Evolutionary conservation across 2,888 invertebrate species (phyloP), one percentile per base, ranked within the genome.

Genomic region (Netelia inedita): DNA sequence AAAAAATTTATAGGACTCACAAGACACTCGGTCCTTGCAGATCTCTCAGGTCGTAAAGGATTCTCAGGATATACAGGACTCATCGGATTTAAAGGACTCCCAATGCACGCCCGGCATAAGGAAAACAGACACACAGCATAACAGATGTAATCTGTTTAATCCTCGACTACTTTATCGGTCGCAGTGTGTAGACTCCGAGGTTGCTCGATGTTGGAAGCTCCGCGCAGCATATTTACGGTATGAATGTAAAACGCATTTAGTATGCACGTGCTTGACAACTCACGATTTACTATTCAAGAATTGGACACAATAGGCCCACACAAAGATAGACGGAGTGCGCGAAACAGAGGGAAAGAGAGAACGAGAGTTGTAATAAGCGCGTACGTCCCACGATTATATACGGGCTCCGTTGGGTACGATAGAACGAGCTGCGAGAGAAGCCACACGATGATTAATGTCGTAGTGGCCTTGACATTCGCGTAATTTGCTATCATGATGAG

Each of bases 231-330:
- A 35, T 35, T 6, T 35, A 61, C 28, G 69, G 74, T 86, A 84
- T 66, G 86, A 82, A 80, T 84, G 86, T 83, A 88, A 86, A 80
- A 85, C 85, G 65, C 87, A 86, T 85, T 71, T 76, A 63, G 85
- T 85, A 81, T 87, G 88, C 90, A 88, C 87, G 87, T 88, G 89
- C 89, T 78, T 50, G 68, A 72, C 75, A 53, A 75, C 80, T 76
- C 73, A 61, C 81, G 88, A 88, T 90, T 90, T 89, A 87, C 89
- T 89, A 89, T 86, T 87, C 84, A 78, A 86, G 89, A 90, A 88
- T 90, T 90, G 85, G 89, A 89, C 87, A 89, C 89, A 90, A 90
- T 89, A 87, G 90, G 82, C 69, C n/a, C 41, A 61, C 61, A 35
- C 1, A 11, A 53, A 53, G 53, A n/a, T n/a, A 11, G 53, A 53